phyloP scores from a whole-genome alignment of 2,113 vertebrate genomes.

The Shinisaurus crocodilurus region DNA sequence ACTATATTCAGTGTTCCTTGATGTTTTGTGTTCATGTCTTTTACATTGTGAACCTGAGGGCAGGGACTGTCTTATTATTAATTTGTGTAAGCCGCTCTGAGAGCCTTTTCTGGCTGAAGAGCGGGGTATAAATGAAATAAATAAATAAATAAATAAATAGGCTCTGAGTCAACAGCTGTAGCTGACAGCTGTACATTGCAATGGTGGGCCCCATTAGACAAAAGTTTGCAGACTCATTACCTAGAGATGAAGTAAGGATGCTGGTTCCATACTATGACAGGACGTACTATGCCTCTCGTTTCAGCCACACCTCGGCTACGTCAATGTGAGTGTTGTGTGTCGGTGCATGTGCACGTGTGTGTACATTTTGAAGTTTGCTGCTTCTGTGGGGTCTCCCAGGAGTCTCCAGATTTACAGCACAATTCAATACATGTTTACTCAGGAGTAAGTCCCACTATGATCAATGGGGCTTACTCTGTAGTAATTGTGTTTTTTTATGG shows the following conservation, averaged over 20 bases:
- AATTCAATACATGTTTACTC: not conserved
- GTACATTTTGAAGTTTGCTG: conserved; percentile 28
- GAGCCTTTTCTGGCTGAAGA: no score
- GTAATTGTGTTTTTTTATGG: not conserved
- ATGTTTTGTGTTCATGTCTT: no score
- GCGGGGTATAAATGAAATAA: no score
- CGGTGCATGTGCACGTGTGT: not conserved
- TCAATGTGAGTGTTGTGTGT: not conserved
- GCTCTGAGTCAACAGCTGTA: conserved; percentile 1
- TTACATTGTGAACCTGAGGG: no score
- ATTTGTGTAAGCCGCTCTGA: no score
- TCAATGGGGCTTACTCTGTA: not conserved
- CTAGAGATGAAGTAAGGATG: not conserved
- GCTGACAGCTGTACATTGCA: not conserved
- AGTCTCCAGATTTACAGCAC: conserved; percentile 8
- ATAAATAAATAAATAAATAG: no score
- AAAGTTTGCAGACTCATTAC: not conserved
- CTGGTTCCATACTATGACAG: not conserved
- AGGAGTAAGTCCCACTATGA: not conserved
- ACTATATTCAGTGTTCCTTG: no score
- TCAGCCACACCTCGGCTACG: not conserved
- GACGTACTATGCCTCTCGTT: not conserved
- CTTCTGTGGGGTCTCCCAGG: not conserved
- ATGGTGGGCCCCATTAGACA: not conserved
- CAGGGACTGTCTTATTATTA: no score